phyloP scores from a whole-genome alignment of 2,888 invertebrate species.

The Tipula confusa region DNA sequence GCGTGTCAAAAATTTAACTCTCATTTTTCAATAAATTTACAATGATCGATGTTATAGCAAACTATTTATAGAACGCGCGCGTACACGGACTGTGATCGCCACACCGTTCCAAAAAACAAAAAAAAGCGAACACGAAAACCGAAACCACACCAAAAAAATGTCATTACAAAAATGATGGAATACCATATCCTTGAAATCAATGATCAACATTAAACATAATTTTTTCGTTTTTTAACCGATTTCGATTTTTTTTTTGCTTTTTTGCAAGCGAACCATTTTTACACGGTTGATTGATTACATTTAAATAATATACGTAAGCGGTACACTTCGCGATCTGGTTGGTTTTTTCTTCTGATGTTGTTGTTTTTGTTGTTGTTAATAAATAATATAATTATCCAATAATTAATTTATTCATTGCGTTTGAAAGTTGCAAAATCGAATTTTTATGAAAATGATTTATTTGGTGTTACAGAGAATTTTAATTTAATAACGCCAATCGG shows the following conservation, averaged over 20 bases:
- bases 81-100: neutral
- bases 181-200: constrained; percentile 4
- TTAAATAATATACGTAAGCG: neutral
- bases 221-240: no score
- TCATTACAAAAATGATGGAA: neutral
- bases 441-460: neutral
- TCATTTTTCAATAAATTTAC: neutral
- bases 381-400: neutral
- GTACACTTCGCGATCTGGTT: neutral
- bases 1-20: neutral
- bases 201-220: neutral
- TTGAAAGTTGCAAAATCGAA: constrained; percentile 3
- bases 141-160: neutral
- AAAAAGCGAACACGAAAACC: neutral
- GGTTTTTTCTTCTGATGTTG: no score
- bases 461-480: neutral
- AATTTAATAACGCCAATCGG: neutral
- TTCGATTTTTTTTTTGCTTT: neutral
- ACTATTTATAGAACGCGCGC: neutral
- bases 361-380: neutral
- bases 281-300: neutral
- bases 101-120: neutral
- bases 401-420: constrained; percentile 3
- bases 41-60: neutral
- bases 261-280: neutral